Evolutionary conservation across 2,888 invertebrate species (phyloP).

Genomic region (Syrista parreyssii): DNA sequence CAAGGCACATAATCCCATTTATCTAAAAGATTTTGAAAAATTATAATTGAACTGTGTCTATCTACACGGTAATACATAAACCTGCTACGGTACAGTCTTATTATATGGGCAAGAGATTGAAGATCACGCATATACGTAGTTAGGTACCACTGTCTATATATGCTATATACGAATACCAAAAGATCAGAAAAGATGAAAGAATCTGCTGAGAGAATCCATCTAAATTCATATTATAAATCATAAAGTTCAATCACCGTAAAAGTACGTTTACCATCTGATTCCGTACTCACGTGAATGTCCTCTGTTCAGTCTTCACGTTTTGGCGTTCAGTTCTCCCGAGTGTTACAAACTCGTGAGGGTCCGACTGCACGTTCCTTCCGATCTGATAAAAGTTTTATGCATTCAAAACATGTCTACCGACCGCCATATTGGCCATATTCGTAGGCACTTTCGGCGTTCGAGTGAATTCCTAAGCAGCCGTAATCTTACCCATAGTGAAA

Average conservation of each 20-base stretch:
- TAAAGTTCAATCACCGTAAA: not conserved
- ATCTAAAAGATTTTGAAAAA: not conserved
- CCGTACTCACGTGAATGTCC: not conserved
- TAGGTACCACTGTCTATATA: no score
- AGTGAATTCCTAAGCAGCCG: not conserved
- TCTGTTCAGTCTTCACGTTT: not conserved
- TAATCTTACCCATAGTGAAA: not conserved
- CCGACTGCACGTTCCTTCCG: slow-evolving; percentile 26
- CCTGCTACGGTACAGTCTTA: not conserved
- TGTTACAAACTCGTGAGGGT: slow-evolving; percentile 3
- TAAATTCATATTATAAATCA: not conserved
- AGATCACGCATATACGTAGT: no score
- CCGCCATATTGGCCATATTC: slow-evolving; percentile 26
- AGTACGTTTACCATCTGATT: not conserved
- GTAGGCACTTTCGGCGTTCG: slow-evolving; percentile 6
- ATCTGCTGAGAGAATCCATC: not conserved
- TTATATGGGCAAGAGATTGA: no score
- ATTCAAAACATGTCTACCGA: slow-evolving; percentile 41
- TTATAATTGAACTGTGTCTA: no score
- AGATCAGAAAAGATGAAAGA: no score
- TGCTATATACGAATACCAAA: no score
- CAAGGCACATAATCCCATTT: not conserved
- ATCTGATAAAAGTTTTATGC: slow-evolving; percentile 51
- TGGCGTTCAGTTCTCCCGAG: not conserved
- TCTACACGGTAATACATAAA: not conserved